Evolutionary conservation across 2,888 invertebrate genomes (phyloP), one percentile per base, ranked within the genome.

Genomic region (Nephrotoma appendiculata): DNA sequence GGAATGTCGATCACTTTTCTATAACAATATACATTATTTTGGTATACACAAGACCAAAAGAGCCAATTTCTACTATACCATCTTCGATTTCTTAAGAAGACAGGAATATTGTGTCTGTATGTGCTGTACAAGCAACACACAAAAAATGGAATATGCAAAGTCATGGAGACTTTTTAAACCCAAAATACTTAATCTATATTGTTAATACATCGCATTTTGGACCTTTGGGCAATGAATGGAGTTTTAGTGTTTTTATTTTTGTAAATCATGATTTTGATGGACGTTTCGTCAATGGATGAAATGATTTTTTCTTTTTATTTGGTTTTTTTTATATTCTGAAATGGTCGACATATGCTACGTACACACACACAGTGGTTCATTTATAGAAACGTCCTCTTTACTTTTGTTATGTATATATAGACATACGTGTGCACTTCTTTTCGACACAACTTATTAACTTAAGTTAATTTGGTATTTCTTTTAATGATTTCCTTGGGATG

Each of bases 251-350:
- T 84, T 84, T 83, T 83, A 83, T 83, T 84, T 41, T 84, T 42
- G 41, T 84, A 84, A 42, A 84, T 84, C 84, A 84, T 84, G 84
- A 84, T 84, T 84, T 84, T 84, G 84, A 84, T 84, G 84, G 84
- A 84, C 84, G 43, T 84, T 84, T 84, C 84, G 84, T 84, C 84
- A 84, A 84, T 43, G 84, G 43, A 84, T 84, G n/a, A 84, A 84
- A 84, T 71, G 71, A 71, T 71, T 71, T 71, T 71, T 31, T 71
- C 31, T 71, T 71, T 71, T 48, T 71, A 31, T 0, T 71, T 71
- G 0, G 12, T 31, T 71, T 71, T 71, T 71, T 71, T 57, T 52
- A 9, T 57, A 71, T 71, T 71, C 71, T 71, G 31, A 71, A 71
- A 71, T 71, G 71, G 71, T 71, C 71, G 71, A 71, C 71, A 71